Evolutionary conservation across 2,888 invertebrate genomes (phyloP), one percentile per base, ranked within the genome.

Genomic region (Nomada goodeniana): DNA sequence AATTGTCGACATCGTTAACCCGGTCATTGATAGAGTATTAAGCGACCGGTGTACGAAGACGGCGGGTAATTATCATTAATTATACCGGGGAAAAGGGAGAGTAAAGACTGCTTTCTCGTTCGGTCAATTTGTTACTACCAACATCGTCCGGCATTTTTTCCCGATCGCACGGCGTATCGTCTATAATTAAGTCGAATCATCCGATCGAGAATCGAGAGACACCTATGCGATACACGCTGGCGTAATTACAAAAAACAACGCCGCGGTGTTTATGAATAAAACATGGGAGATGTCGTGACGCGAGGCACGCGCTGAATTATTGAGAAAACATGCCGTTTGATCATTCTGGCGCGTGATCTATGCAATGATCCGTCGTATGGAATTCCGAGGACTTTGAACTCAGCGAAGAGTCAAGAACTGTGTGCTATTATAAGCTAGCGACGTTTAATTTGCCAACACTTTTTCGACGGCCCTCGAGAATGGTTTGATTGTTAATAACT

Each of bases 221-320:
- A 75, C 76, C 83, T 69, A 76, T 73, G 77, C 80, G 47, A 23
- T 59, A 67, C 82, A 74, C 69, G 74, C 86, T 76, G 72, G 82
- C 68, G 87, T 89, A 88, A 89, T 89, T 89, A 86, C 82, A 87
- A 88, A 87, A 86, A 83, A 84, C 47, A 13, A 88, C 87, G 83
- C 82, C 69, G 79, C 78, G 67, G 65, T 75, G 44, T 18, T 73
- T 73, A 85, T 88, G 89, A 88, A 89, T 89, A 88, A 89, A 86
- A 89, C 81, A 89, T 89, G 20, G 80, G 9, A 18, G 74, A 57
- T 42, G 57, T 84, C 82, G 88, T 73, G 72, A 84, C 86, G 80
- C 82, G 84, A 70, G 82, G 83, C 88, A 89, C 87, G 85, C 80
- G 85, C 80, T 88, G 88, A 89, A 89, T 89, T 86, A 86, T 90